Evolutionary conservation across 2,113 vertebrate genomes (phyloP), one percentile per base, ranked within the genome.

Genomic region (Halichoeres trimaculatus): DNA sequence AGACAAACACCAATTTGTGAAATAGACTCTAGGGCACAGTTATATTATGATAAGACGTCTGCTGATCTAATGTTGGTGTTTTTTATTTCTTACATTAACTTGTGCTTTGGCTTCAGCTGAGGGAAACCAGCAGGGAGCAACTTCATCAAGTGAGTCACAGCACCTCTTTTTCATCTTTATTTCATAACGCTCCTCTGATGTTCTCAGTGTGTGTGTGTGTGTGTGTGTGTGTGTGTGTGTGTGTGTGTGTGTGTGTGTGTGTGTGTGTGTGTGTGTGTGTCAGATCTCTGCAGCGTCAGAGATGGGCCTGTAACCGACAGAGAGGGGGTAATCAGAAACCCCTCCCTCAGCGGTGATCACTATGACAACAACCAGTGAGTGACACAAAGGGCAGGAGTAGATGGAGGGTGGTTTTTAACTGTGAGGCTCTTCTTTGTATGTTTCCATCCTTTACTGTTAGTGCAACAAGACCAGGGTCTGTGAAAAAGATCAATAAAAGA

Each of bases 291-390:
- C 78, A 85, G 91, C 2, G 36, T 88, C 38, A 81, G 63, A 22
- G 93, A 95, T 50, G 91, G 79, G 0, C 57, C 81, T 76, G 67
- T 95, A 34, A 70, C n/a, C 9, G 73, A 41, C 26, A 74, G 10
- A 2, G 85, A 93, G 54, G 95, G 95, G 54, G 19, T 90, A n/a
- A 88, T 97, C 60, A 62, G 47, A 83, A 95, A 96, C 76, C 95
- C 95, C 59, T 88, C 77, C 73, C 81, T 51, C 60, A 73, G 81
- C 4, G 70, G 62, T 0, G 76, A 81, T 48, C 89, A 80, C 83
- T 95, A 95, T 69, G 81, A 87, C 60, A 94, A 92, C 80, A 92
- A 94, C 9, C 92, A 96, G 95, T 95, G 87, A 95, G 95, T 76
- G 87, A 52, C 54, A 43, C n/a, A 16, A 2, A 62, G 40, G 38